phyloP scores from a whole-genome alignment of 2,888 invertebrate species.

The Rhaphigaster nebulosa region DNA sequence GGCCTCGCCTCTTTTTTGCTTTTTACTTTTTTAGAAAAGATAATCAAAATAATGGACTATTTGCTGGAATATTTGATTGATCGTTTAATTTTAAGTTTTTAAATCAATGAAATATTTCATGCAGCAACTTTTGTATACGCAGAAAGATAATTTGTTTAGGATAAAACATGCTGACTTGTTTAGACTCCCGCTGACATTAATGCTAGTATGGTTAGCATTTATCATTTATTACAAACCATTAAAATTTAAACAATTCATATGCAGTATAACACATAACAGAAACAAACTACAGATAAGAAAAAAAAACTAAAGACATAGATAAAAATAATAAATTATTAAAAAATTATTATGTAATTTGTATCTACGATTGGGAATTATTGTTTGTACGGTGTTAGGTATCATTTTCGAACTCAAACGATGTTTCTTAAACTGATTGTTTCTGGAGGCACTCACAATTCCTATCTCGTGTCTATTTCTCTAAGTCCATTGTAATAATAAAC shows the following conservation, averaged over 20 bases:
- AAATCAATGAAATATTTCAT: neutral
- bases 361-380: neutral
- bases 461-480: neutral
- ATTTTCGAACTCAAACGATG: neutral
- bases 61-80: neutral
- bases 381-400: neutral
- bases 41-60: neutral
- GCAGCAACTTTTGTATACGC: too few species aligned
- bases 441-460: too few species aligned
- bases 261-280: too few species aligned
- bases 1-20: conserved; percentile 1
- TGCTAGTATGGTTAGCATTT: too few species aligned
- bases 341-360: neutral
- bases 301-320: too few species aligned
- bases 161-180: too few species aligned
- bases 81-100: neutral
- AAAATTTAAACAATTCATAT: too few species aligned
- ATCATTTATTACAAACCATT: too few species aligned
- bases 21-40: neutral
- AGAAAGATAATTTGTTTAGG: too few species aligned
- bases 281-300: too few species aligned
- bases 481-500: neutral
- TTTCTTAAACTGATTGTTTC: neutral
- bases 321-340: too few species aligned
- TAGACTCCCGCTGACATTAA: too few species aligned